phyloP scores from a whole-genome alignment of 2,888 invertebrate species.

The Synanthedon formicaeformis region DNA sequence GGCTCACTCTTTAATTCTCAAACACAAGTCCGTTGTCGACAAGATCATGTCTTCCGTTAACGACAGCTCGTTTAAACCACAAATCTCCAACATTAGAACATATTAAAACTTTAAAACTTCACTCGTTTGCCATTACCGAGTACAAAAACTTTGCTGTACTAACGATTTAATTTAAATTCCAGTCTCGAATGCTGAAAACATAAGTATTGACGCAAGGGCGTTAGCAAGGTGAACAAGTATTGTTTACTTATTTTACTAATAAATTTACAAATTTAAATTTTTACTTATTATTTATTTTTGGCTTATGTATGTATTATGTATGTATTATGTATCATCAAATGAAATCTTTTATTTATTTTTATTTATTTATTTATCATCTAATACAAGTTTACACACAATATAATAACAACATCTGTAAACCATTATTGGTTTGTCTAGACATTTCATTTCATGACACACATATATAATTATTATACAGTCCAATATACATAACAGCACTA shows the following conservation, averaged over 20 bases:
- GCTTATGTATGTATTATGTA: too few species aligned
- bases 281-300: too few species aligned
- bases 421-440: too few species aligned
- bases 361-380: too few species aligned
- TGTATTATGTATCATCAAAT: too few species aligned
- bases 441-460: too few species aligned
- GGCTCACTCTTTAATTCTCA: not conserved
- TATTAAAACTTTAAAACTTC: constrained; percentile 68
- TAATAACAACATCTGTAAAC: too few species aligned
- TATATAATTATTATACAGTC: too few species aligned
- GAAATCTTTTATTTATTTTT: too few species aligned
- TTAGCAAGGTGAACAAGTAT: constrained; percentile 3
- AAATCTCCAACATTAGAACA: constrained; percentile 64
- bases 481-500: too few species aligned
- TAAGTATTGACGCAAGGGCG: constrained; percentile 17
- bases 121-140: constrained; percentile 50
- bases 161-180: constrained; percentile 51
- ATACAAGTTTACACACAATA: too few species aligned
- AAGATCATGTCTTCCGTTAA: constrained; percentile 45
- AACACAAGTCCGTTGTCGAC: not conserved
- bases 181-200: constrained; percentile 34
- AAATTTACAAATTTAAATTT: too few species aligned
- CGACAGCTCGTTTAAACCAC: constrained; percentile 60
- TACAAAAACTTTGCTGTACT: constrained; percentile 65
- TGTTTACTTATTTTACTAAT: not conserved